Evolutionary conservation across 2,797 vertebrate genomes (phyloP).

Genomic region (Pelodytes ibericus): DNA sequence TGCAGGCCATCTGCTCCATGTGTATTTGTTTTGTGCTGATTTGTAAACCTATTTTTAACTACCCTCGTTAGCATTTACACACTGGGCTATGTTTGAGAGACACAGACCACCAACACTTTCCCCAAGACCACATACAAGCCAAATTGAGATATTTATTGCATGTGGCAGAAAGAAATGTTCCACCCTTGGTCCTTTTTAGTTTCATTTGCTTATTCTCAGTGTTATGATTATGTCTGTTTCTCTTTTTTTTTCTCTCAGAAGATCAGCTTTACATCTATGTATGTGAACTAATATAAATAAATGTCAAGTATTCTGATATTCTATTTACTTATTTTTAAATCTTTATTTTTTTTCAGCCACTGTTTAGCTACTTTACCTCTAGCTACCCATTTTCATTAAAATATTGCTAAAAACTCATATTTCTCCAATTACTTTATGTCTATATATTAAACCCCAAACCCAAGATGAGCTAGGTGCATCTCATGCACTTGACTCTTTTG

Average conservation of each 20-base stretch:
- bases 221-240: constrained; percentile 36
- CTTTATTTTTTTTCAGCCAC: background rate
- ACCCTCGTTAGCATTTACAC: constrained; percentile 61
- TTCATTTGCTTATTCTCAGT: constrained; percentile 42
- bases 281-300: background rate
- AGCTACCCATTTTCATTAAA: too few relatives aligned
- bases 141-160: constrained; percentile 58
- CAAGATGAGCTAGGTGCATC: too few relatives aligned
- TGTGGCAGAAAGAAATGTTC: constrained; percentile 55
- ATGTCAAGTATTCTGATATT: background rate
- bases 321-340: background rate
- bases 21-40: constrained; percentile 58
- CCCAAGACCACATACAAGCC: constrained; percentile 59
- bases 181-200: constrained; percentile 19
- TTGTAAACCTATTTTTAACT: constrained; percentile 58
- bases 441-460: too few relatives aligned
- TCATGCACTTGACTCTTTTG: too few relatives aligned
- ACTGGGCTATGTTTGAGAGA: constrained; percentile 58
- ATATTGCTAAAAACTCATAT: too few relatives aligned
- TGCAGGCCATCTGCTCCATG: constrained; percentile 64
- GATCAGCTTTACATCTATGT: background rate
- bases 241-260: background rate
- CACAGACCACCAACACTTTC: constrained; percentile 62
- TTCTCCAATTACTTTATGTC: too few relatives aligned
- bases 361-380: background rate